phyloP scores from a whole-genome alignment of 2,797 vertebrate genomes.

The Pempheris klunzingeri region DNA sequence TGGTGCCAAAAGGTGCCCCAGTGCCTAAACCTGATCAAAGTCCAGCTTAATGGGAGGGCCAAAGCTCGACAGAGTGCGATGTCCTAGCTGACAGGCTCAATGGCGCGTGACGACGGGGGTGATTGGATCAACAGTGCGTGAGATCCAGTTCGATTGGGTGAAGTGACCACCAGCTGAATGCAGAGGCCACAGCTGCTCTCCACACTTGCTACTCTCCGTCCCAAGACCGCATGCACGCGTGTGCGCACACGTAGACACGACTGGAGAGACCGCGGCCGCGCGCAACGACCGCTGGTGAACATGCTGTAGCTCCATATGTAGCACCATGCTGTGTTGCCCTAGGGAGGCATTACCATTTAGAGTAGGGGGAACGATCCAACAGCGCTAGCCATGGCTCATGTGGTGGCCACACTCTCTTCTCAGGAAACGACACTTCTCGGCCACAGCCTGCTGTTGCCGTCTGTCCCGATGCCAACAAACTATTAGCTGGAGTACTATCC shows the following conservation, averaged over 20 bases:
- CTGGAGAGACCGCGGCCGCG: not conserved
- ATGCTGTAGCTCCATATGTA: constrained; percentile 69
- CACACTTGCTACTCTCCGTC: constrained; percentile 7
- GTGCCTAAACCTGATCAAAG: constrained; percentile 9
- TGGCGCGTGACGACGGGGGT: constrained; percentile 59
- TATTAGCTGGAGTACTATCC: constrained; percentile 72
- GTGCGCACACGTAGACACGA: not conserved
- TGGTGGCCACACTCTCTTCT: constrained; percentile 49
- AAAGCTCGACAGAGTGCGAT: constrained; percentile 29
- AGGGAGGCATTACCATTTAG: constrained; percentile 82
- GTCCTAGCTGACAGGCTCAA: constrained; percentile 72
- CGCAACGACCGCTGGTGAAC: constrained; percentile 16
- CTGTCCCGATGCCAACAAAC: constrained; percentile 59
- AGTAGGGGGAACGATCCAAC: constrained; percentile 70
- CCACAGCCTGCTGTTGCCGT: constrained; percentile 55
- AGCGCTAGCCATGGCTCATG: constrained; percentile 62
- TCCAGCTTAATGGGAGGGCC: constrained; percentile 44
- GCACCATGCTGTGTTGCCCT: constrained; percentile 67
- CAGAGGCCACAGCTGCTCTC: constrained; percentile 65
- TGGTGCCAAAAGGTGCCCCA: not conserved
- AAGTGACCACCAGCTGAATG: constrained; percentile 65
- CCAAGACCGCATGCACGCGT: not conserved
- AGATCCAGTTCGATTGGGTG: constrained; percentile 73
- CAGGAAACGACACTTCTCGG: constrained; percentile 36
- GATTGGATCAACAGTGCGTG: constrained; percentile 77